phyloP scores from a whole-genome alignment of 2,888 invertebrate genomes.

The Rhagium mordax region DNA sequence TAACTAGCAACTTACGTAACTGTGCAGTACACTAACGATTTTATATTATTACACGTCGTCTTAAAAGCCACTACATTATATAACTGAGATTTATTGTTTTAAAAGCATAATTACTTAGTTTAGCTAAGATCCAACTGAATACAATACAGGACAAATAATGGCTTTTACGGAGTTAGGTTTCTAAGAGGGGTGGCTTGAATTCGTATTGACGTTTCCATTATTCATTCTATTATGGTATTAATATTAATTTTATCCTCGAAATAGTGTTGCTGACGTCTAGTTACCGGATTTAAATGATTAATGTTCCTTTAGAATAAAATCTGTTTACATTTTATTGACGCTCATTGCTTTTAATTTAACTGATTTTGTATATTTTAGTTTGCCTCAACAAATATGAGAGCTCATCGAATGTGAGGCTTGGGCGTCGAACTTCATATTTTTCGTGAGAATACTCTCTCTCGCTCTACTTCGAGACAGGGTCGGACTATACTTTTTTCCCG shows the following conservation, averaged over 20 bases:
- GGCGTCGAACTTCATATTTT: too few relatives aligned
- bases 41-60: constrained; percentile 31
- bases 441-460: too few relatives aligned
- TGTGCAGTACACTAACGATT: constrained; percentile 32
- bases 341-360: constrained; percentile 14
- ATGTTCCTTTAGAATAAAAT: constrained; percentile 35
- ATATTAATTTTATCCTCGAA: constrained; percentile 47
- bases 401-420: background rate
- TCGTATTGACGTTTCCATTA: constrained; percentile 55
- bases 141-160: constrained; percentile 31
- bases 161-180: constrained; percentile 26
- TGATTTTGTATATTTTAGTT: background rate
- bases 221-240: constrained; percentile 53
- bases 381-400: too few relatives aligned
- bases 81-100: constrained; percentile 36
- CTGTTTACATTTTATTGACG: constrained; percentile 32
- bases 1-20: constrained; percentile 50
- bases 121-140: constrained; percentile 10
- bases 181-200: constrained; percentile 39
- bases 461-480: too few relatives aligned
- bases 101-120: constrained; percentile 26
- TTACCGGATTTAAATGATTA: constrained; percentile 44
- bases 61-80: constrained; percentile 27
- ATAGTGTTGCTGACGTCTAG: constrained; percentile 44
- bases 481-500: too few relatives aligned